A percentile compares a stretch with the other conserved stretches of the same genome.
Evolutionary conservation across 2,797 vertebrate species (phyloP).

Genomic region (Artibeus jamaicensis): DNA sequence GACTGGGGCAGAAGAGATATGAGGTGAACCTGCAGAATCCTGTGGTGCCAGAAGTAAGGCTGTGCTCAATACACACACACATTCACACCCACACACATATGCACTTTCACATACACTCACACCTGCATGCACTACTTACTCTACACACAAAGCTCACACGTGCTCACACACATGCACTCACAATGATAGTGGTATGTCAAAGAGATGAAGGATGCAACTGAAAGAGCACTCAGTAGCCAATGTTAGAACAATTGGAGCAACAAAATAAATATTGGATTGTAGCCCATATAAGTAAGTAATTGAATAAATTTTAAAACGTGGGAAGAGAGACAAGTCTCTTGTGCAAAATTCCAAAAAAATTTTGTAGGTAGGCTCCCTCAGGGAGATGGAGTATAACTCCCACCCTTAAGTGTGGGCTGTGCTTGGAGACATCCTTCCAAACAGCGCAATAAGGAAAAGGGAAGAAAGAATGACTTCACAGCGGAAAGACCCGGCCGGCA

Average conservation of each 20-base stretch:
- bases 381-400: neutral
- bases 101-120: neutral
- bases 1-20: neutral
- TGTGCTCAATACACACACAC: neutral
- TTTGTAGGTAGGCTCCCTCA: no score
- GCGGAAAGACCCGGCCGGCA: neutral
- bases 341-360: neutral
- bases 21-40: neutral
- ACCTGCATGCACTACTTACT: no score
- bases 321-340: neutral
- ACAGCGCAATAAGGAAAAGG: neutral
- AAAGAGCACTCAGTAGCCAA: neutral
- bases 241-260: neutral
- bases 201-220: neutral
- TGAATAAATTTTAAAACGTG: neutral
- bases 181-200: neutral
- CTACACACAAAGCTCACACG: no score
- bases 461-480: neutral
- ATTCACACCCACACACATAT: neutral
- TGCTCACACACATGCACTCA: neutral
- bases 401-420: rapidly evolving
- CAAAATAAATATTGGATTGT: neutral
- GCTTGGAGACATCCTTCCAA: neutral
- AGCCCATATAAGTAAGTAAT: neutral
- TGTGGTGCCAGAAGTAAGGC: neutral